phyloP scores from a whole-genome alignment of 2,113 vertebrate genomes.

The Tympanuchus pallidicinctus region DNA sequence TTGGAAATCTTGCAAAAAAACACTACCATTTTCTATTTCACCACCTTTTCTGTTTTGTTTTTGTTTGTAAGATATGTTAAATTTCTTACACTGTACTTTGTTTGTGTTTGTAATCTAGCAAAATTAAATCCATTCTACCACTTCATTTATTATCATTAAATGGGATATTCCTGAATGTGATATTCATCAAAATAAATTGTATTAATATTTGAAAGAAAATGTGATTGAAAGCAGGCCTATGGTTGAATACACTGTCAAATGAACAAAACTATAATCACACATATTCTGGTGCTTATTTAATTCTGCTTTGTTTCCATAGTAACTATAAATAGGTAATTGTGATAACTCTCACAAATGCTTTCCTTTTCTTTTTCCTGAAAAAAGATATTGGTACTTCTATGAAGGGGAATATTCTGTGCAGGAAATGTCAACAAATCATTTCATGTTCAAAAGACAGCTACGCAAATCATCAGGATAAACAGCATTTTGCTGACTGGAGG shows the following conservation, averaged over 20 bases:
- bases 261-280: conserved; percentile 4
- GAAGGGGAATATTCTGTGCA: conserved; percentile 2
- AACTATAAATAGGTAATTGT: conserved; percentile 65
- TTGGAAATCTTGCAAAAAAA: background rate
- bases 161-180: background rate
- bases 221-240: background rate
- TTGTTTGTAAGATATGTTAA: background rate
- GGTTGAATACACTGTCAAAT: background rate
- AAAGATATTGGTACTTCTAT: conserved; percentile 38
- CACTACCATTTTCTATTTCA: background rate
- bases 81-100: background rate
- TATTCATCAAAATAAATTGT: background rate
- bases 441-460: background rate
- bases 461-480: background rate
- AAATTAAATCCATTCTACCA: background rate
- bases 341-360: conserved; percentile 46
- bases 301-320: conserved; percentile 67
- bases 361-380: conserved; percentile 46
- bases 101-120: background rate
- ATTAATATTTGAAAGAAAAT: conserved; percentile 9
- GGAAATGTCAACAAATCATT: background rate
- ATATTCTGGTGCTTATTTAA: conserved; percentile 36
- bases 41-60: background rate
- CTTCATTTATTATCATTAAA: background rate
- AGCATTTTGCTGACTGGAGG: background rate